These are phyloP conservation scores for Bolinopsis microptera DNA, from an alignment of 37 sponge, comb jelly and placozoan genomes.

Conservation along the genomic window DNA sequence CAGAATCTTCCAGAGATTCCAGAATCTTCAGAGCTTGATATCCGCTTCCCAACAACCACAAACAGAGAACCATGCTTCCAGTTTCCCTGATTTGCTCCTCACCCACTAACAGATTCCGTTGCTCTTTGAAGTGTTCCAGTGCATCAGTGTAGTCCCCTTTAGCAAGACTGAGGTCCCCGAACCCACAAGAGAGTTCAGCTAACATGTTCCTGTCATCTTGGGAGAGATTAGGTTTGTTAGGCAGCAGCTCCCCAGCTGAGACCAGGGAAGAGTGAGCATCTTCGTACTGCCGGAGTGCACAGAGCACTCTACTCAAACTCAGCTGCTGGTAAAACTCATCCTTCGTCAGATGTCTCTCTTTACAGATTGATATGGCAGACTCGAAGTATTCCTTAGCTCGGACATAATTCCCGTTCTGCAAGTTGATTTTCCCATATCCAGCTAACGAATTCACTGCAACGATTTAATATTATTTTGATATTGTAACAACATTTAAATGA, in stretches of 20 bases:
- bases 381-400: constrained; percentile 77
- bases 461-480: not conserved
- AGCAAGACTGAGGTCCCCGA: constrained; percentile 15
- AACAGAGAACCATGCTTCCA: not conserved
- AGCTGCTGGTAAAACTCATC: not conserved
- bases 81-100: constrained; percentile 26
- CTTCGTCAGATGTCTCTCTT: not conserved
- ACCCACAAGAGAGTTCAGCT: not conserved
- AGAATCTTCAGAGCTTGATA: not conserved
- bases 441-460: constrained; percentile 68
- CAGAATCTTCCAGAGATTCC: not conserved
- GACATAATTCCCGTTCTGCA: constrained; percentile 70
- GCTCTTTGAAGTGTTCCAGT: not conserved
- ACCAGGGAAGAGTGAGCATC: constrained; percentile 48
- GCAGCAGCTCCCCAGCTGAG: constrained; percentile 20
- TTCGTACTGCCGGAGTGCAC: constrained; percentile 22
- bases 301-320: not conserved
- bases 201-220: not conserved
- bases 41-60: constrained; percentile 34
- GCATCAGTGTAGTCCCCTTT: constrained; percentile 43
- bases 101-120: not conserved
- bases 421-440: constrained; percentile 81
- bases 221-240: not conserved
- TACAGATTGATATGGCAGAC: constrained; percentile 75
- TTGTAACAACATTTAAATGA: not conserved